Percentiles rank a stretch among this genome's conserved stretches.
Evolutionary conservation across 2,888 invertebrate species (phyloP).

Genomic region (Drosophila pegasa): DNA sequence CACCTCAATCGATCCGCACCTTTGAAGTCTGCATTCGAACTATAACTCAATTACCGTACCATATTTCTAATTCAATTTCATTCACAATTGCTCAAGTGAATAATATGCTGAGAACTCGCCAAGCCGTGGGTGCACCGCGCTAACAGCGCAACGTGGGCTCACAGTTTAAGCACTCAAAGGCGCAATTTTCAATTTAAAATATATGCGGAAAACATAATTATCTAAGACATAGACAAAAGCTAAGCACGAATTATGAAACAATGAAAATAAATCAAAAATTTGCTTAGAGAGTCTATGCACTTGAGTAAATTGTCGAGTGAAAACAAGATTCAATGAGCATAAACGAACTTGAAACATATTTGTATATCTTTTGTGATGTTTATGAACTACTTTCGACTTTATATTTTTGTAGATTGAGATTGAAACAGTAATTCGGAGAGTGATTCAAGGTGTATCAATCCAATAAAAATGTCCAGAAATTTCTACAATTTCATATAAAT

Average conservation of each 20-base stretch:
- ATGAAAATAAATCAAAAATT: background rate
- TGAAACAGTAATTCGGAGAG: too few relatives aligned
- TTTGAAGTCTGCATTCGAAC: slow-evolving; percentile 1
- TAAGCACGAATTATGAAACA: background rate
- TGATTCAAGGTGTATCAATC: too few relatives aligned
- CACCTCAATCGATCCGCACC: slow-evolving; percentile 5
- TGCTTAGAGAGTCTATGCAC: background rate
- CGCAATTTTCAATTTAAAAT: background rate
- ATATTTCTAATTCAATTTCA: slow-evolving; percentile 6
- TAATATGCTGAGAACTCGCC: slow-evolving; percentile 16
- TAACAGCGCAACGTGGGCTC: background rate
- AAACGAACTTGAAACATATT: background rate
- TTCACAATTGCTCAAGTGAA: background rate
- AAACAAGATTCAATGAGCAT: background rate
- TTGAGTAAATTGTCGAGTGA: background rate
- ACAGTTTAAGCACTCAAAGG: background rate
- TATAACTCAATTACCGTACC: slow-evolving; percentile 8
- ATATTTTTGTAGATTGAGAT: too few relatives aligned
- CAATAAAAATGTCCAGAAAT: too few relatives aligned
- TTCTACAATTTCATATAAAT: too few relatives aligned
- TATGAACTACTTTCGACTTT: background rate
- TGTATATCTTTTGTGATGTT: background rate
- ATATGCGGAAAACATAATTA: slow-evolving; percentile 2
- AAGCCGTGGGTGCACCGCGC: background rate
- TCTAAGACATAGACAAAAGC: background rate